Evolutionary conservation across 2,888 invertebrate species (phyloP).

Genomic region (Phymatocera aterrima): DNA sequence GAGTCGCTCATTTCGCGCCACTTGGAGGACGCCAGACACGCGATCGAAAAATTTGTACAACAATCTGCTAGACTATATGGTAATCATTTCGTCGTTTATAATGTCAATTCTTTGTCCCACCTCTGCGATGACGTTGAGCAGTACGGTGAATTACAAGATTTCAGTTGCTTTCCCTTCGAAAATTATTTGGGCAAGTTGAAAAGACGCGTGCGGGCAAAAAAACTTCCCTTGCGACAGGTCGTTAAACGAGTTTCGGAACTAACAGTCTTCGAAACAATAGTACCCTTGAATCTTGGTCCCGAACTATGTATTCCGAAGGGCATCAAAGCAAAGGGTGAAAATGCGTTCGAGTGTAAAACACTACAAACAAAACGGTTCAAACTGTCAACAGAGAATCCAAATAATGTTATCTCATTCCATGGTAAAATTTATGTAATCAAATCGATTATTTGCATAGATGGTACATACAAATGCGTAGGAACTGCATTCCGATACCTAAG

Average conservation of each 20-base stretch:
- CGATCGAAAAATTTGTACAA: not conserved
- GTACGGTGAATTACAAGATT: not conserved
- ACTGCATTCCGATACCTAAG: constrained; percentile 13
- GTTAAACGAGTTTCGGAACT: constrained; percentile 7
- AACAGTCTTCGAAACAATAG: not conserved
- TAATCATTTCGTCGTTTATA: constrained; percentile 10
- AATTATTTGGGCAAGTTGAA: constrained; percentile 7
- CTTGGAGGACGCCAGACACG: not conserved
- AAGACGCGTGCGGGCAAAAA: constrained; percentile 11
- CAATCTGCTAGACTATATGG: constrained; percentile 16
- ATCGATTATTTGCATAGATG: not conserved
- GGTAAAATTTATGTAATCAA: constrained; percentile 14
- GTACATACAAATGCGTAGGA: constrained; percentile 5
- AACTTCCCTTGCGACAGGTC: not conserved
- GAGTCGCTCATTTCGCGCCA: not conserved
- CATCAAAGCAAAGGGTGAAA: constrained; percentile 11
- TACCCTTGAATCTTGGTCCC: not conserved
- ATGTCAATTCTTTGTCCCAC: constrained; percentile 5
- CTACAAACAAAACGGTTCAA: constrained; percentile 14
- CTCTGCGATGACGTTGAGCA: constrained; percentile 1
- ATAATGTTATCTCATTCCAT: not conserved
- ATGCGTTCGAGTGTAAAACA: not conserved
- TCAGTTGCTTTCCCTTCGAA: constrained; percentile 17
- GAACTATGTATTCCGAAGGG: not conserved
- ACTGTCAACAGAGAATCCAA: not conserved